A percentile compares a stretch with the other conserved stretches of the same genome.
Evolutionary conservation across 2,888 invertebrate genomes (phyloP).

Genomic region (Neria commutata): DNA sequence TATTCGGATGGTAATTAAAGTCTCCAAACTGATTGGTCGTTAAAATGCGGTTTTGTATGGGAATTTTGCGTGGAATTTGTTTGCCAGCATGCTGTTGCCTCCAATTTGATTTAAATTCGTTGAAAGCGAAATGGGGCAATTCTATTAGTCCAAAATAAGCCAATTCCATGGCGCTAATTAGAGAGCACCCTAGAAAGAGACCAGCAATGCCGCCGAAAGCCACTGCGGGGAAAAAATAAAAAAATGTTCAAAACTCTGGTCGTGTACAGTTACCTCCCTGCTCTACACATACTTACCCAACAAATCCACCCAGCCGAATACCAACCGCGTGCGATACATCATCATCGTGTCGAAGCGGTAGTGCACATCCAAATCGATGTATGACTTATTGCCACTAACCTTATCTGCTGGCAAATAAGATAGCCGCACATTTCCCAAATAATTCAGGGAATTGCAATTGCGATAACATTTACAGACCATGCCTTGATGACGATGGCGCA

Average conservation of each 20-base stretch:
- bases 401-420: conserved; percentile 49
- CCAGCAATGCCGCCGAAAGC: conserved; percentile 65
- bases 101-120: conserved; percentile 34
- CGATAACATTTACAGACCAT: conserved; percentile 59
- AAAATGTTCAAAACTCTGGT: background rate
- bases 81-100: background rate
- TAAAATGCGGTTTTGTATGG: conserved; percentile 7
- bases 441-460: conserved; percentile 59
- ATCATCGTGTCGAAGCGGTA: conserved; percentile 61
- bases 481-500: conserved; percentile 47
- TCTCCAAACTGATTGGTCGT: background rate
- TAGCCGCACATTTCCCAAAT: conserved; percentile 50
- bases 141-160: conserved; percentile 59
- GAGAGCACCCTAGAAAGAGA: conserved; percentile 63
- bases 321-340: conserved; percentile 62
- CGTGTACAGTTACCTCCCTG: background rate
- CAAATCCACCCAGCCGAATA: conserved; percentile 63
- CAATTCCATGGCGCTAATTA: conserved; percentile 63
- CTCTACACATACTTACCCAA: conserved; percentile 60
- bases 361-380: conserved; percentile 61
- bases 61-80: background rate
- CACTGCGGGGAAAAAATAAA: conserved; percentile 42
- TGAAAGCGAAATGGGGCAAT: conserved; percentile 42
- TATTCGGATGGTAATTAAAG: too few relatives aligned
- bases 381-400: conserved; percentile 48